Base-by-base conservation (phyloP, 2,888 invertebrate species). In the Epiblema foenella region DNA sequence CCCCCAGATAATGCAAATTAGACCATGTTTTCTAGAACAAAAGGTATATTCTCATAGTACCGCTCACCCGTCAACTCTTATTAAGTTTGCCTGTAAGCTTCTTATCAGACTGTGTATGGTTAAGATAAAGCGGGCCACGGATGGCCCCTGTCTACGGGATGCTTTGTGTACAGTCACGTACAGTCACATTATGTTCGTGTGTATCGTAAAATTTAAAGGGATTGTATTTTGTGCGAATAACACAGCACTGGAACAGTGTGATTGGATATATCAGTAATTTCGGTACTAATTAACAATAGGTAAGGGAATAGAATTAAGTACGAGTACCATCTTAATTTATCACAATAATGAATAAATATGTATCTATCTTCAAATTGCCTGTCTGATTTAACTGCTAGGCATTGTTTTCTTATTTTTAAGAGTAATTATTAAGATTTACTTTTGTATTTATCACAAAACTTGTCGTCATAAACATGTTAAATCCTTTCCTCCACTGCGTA, bases 31-130 rank as follows among this genome's bases (percentile, higher is more conserved):
- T 69, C 65, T 60, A 69, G 75, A 62, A 75, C 79, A 83, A 84
- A 87, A 81, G 86, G 88, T 83, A 76, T 81, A 81, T 85, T 88
- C 81, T 88, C 82, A 79, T 81, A 78, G 78, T 81, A 74, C 74
- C 49, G 72, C 74, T 68, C 65, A 63, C 46, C 64, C 85, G 86
- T 87, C 87, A 83, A 85, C 85, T 89, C 87, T 87, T 91, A 89
- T 91, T 90, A 91, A 87, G 85, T 89, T 89, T 83, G 85, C 84
- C 80, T 85, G 87, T 89, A 89, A 92, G 90, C 91, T 90, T 81
- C 91, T 92, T 93, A 93, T 93, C 92, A 89, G 86, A 81, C 88
- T 85, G 86, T 90, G 90, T 91, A 90, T 89, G 88, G 88, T 83
- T 81, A 84, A 91, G 92, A 92, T 93, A 92, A 91, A 90, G 83